phyloP scores from a whole-genome alignment of 2,888 invertebrate species.

The Fragum whitleyi region DNA sequence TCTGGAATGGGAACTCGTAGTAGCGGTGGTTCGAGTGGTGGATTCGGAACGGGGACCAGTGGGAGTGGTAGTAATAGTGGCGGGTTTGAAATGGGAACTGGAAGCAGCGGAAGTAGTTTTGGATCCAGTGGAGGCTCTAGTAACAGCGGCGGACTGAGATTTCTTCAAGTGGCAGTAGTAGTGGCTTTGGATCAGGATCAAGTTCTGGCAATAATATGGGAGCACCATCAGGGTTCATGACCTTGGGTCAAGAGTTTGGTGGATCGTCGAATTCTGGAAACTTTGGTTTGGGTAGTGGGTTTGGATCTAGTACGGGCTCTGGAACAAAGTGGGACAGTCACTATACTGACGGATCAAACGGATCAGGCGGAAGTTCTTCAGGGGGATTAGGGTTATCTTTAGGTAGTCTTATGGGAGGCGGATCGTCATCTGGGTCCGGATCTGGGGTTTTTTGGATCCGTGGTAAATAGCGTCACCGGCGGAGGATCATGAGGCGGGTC shows the following conservation, averaged over 20 bases:
- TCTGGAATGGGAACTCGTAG: conserved; percentile 2
- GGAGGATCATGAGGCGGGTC: neutral
- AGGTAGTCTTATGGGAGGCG: conserved; percentile 13
- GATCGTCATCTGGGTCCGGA: conserved; percentile 17
- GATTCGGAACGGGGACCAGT: neutral
- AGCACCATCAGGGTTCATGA: conserved; percentile 3
- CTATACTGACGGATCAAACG: conserved; percentile 42
- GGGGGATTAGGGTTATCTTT: conserved; percentile 1
- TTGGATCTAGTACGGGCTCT: conserved; percentile 30
- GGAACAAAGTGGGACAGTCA: conserved; percentile 45
- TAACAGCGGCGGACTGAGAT: neutral
- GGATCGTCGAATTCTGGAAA: conserved; percentile 2
- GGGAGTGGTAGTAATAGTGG: neutral
- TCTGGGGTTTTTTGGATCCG: conserved; percentile 26
- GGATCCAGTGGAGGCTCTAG: neutral
- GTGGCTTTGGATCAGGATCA: neutral
- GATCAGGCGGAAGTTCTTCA: conserved; percentile 31
- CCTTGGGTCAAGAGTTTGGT: neutral
- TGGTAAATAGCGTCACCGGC: neutral
- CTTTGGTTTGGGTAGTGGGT: neutral
- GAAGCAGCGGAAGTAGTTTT: neutral
- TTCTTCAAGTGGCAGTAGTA: neutral
- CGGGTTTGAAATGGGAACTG: neutral
- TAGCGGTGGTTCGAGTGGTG: neutral
- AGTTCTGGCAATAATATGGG: conserved; percentile 15